Percentiles rank a stretch among this genome's conserved stretches.
These are phyloP conservation scores for Coptodon bakossiorum DNA, from an alignment of 2,113 vertebrate genomes.

Conservation along the genomic window DNA sequence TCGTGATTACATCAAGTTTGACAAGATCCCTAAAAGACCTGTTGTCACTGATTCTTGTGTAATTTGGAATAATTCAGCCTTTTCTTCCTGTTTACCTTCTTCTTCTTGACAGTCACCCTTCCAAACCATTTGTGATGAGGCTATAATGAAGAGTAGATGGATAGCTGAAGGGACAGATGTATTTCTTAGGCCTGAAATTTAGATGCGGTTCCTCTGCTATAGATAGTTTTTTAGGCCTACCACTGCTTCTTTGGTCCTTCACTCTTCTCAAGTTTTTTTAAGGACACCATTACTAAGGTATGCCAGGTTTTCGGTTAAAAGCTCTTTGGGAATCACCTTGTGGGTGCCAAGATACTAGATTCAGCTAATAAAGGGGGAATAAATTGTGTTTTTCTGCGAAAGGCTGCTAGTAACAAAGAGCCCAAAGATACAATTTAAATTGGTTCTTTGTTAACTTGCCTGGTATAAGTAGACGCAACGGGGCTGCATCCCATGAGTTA, in stretches of 20 bases:
- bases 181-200: background rate
- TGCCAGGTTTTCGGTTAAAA: background rate
- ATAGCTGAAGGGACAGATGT: background rate
- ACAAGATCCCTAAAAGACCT: background rate
- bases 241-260: background rate
- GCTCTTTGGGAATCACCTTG: background rate
- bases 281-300: background rate
- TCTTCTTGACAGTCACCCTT: background rate
- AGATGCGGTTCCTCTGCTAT: background rate
- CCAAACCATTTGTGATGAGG: background rate
- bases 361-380: background rate
- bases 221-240: background rate
- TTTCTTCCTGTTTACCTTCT: background rate
- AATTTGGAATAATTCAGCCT: background rate
- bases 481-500: background rate
- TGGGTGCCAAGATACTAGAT: background rate
- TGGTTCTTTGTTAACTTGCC: background rate
- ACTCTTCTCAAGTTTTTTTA: background rate
- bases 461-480: background rate
- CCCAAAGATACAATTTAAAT: background rate
- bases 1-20: background rate
- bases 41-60: background rate
- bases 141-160: background rate
- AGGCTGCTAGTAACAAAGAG: background rate
- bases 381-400: background rate